Base-by-base conservation (phyloP, 2,797 vertebrate genomes). In the Pterois miles region DNA sequence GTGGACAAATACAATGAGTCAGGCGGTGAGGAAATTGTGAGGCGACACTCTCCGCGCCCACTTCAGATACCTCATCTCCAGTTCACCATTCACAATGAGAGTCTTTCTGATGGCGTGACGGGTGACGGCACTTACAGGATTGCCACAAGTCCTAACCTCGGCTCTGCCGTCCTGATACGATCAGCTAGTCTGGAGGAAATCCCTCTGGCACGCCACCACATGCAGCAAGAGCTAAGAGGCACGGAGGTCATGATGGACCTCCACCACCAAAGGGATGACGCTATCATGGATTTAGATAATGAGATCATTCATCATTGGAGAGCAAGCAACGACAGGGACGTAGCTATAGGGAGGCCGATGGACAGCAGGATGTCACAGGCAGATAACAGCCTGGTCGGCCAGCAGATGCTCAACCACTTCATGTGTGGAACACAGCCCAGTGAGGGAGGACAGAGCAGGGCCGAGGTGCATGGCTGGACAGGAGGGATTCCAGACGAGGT, bases 131-230 rank as follows among this genome's bases (percentile, higher is more conserved):
- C 76, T n/a, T 87, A 87, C 80, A 86, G 83, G 69, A 69, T 89
- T 81, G 25, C 84, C 14, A 77, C 88, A 8, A 82, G 83, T 71
- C 70, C 84, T 6, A 90, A 80, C 25, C 65, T 86, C 0, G 76
- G 91, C 38, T 93, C 93, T 43, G 69, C 92, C 33, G 83, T 95
- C 67, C 91, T 94, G 64, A 86, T 93, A n/a, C 88, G 95, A 18
- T 96, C 95, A 8, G 89, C 93, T 3, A 95, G 94, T 82, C 85
- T 95, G 66, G 94, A 95, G 70, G 94, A 93, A 79, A 94, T 96
- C 66, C 84, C 92, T 33, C 81, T 90, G 29, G 74, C 76, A 3
- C 74, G 77, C 34, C 91, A 92, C n/a, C 84, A 90, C 52, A 71
- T 83, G 78, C 84, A 86, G 36, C 76, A 92, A n/a, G 92, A 93